These are phyloP conservation scores for Andrena cerasifolii DNA, from an alignment of 1,140 invertebrate species.

Conservation along the genomic window DNA sequence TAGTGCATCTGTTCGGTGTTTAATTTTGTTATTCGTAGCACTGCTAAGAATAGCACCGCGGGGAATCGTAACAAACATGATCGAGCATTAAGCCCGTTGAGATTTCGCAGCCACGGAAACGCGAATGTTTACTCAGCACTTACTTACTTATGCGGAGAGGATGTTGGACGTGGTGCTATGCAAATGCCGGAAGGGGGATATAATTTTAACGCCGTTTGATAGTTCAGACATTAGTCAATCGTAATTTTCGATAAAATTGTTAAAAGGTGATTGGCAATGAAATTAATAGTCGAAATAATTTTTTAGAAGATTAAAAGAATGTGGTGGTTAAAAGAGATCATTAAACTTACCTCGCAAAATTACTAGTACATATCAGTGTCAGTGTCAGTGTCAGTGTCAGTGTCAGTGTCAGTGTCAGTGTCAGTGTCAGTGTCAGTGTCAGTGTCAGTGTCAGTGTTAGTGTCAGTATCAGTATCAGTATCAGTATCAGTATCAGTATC, in stretches of 20 bases:
- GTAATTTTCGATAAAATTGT: not conserved
- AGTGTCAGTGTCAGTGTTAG: too few relatives aligned
- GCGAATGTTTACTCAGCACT: constrained; percentile 15
- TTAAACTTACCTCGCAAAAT: too few relatives aligned
- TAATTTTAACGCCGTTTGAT: constrained; percentile 25
- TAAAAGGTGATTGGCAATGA: too few relatives aligned
- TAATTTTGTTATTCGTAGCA: not conserved
- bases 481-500: too few relatives aligned
- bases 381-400: too few relatives aligned
- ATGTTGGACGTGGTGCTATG: constrained; percentile 17
- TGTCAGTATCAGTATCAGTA: too few relatives aligned
- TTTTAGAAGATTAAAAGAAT: too few relatives aligned
- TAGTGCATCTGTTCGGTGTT: not conserved
- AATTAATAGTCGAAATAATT: not conserved
- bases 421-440: too few relatives aligned
- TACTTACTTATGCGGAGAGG: not conserved
- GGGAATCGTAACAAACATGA: not conserved
- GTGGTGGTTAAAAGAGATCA: too few relatives aligned
- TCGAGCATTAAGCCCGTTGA: not conserved
- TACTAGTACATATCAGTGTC: too few relatives aligned
- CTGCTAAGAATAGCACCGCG: not conserved
- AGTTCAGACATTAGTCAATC: too few relatives aligned
- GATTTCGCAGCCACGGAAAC: constrained; percentile 4
- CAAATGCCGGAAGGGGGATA: constrained; percentile 12
- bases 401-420: too few relatives aligned